Base-by-base conservation (phyloP, 2,797 vertebrate genomes). In the Aplochiton taeniatus region DNA sequence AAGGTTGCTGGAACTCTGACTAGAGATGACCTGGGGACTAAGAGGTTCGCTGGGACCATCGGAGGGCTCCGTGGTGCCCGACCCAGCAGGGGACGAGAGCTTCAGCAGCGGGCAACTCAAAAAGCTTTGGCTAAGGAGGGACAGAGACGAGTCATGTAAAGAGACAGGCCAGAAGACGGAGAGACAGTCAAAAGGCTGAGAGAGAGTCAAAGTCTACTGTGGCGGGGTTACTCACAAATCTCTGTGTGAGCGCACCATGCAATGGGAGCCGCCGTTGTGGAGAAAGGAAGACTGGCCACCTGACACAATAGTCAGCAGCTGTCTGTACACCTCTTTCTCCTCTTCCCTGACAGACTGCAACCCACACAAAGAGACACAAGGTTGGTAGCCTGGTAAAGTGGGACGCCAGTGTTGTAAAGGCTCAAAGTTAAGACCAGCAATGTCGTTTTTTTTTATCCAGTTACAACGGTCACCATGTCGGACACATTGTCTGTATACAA, bases 251-350 rank as follows among this genome's bases (percentile, higher is more conserved):
- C 94, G 94, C 71, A 94, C 87, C 8, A 92, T 85, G 0, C 88
- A 81, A 47, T 85, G 90, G 49, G 90, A 87, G 85, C 66, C 83
- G 72, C 94, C 91, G 6, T 94, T 92, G 43, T 92, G 93, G 77
- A 93, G 89, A 4, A 89, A 89, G 64, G 93, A 92, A 0, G 95
- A 95, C 49, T 95, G 94, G 60, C 95, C 95, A 19, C 93, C 94
- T 0, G 96, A 96, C 67, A 98, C 95, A 89, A 98, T 90, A 81
- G 95, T 91, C 57, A 98, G 89, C 73, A 99, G 85, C 80, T 97
- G 96, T 77, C 94, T 88, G 85, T 99, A 99, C 66, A 98, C 92
- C 78, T 97, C 96, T 70, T 93, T 95, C 82, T 98, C 97, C 61
- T 96, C 96, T 74, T 95, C 92, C 58, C 91, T 78, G 71, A 98